Evolutionary conservation across 1,140 invertebrate genomes (phyloP).

Genomic region (honey bee (Apis mellifera)): Amel_HAv3.1 CM009931.2:21152501-21153000

Average conservation of each 20-base stretch:
- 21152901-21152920: too few relatives aligned
- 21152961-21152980: slow-evolving; percentile 46
- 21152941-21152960: slow-evolving; percentile 35
- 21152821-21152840: neutral
- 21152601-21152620: neutral
- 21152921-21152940: slow-evolving; percentile 35
- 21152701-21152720: too few relatives aligned
- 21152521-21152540: too few relatives aligned
- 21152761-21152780: neutral
- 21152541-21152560: neutral
- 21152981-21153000: slow-evolving; percentile 44
- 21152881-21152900: slow-evolving; percentile 29
- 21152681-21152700: too few relatives aligned
- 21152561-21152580: neutral
- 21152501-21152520: rapidly evolving
- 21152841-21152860: neutral
- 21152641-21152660: neutral
- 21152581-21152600: rapidly evolving
- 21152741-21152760: neutral
- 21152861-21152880: neutral
- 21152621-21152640: neutral
- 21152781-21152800: neutral
- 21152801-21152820: neutral
- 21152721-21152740: neutral
- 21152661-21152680: neutral